Base-by-base conservation (phyloP, 2,113 vertebrate species). In the Campylomormyrus numenius region DNA sequence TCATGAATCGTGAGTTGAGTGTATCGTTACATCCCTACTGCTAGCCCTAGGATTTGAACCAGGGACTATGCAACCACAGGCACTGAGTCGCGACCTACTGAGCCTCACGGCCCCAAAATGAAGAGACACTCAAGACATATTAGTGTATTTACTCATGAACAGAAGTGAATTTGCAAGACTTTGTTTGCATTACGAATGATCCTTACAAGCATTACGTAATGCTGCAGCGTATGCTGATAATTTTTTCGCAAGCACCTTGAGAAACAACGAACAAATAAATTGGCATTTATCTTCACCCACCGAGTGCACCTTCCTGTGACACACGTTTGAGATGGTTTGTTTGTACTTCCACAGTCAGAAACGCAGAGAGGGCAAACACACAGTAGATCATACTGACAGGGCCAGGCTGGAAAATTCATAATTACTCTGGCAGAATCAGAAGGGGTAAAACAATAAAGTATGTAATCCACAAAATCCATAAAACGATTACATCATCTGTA, bases 331-430 rank as follows among this genome's bases (percentile, higher is more conserved):
- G 88, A 89, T 85, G 45, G 87, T 53, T 74, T 85, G 89, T 87
- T 91, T 92, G 80, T 91, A 83, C 89, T 89, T 91, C 15, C n/a
- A 70, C 80, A 89, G 87, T 91, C 89, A 85, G 88, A 89, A 91
- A 89, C 83, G 90, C 88, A 88, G 89, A 90, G 87, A 46, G 90
- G 45, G 85, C 62, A 91, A 90, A 87, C 58, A 42, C 45, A 83
- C 66, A 91, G 91, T 92, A 91, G 91, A 92, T 92, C 92, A 92
- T 91, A 89, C 88, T 91, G 92, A 92, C 88, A 92, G 91, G 70
- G 89, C 91, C 48, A 8, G 92, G 88, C 52, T 88, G 89, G 87
- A 91, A 92, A 83, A 92, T 91, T 91, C 45, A 49, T 92, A 91
- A 93, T 89, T 92, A 88, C 89, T 91, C 90, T 70, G 90, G 90